Conservation (phyloP, 2,888 invertebrate species). For the Mamestra brassicae region DNA sequence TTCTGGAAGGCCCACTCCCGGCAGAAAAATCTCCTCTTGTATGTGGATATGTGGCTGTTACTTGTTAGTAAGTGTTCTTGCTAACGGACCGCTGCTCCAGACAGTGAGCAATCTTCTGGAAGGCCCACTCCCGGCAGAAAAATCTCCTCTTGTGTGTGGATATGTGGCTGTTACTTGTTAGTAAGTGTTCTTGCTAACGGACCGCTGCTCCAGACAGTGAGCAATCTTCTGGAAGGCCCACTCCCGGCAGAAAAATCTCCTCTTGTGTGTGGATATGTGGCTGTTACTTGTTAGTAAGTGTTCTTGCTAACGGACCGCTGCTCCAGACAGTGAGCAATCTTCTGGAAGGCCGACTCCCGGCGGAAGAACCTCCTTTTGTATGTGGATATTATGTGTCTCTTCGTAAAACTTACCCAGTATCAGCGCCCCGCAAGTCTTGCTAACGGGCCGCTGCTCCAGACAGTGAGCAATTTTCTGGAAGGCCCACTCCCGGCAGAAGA, state of each 20-base stretch:
- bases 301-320: conserved; percentile 92
- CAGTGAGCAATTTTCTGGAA: conserved; percentile 98
- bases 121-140: conserved; percentile 98
- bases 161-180: too few relatives aligned
- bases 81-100: conserved; percentile 94
- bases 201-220: too few relatives aligned
- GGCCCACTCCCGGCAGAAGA: conserved; percentile 98
- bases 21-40: conserved; percentile 95
- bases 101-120: conserved; percentile 97
- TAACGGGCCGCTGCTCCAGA: conserved; percentile 96
- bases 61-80: too few relatives aligned
- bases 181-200: too few relatives aligned
- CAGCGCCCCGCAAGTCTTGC: conserved; percentile 96
- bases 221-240: too few relatives aligned
- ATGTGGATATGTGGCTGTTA: too few relatives aligned
- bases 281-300: too few relatives aligned
- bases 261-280: too few relatives aligned
- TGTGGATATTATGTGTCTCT: conserved; percentile 76
- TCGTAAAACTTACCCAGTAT: conserved; percentile 92
- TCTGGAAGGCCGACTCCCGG: conserved; percentile 98
- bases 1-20: conserved; percentile 99
- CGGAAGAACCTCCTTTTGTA: conserved; percentile 95
- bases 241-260: too few relatives aligned
- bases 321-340: conserved; percentile 97
- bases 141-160: conserved; percentile 93